These are phyloP conservation scores for Sciaenops ocellatus DNA, from an alignment of 2,797 vertebrate genomes.

Conservation along the genomic window DNA sequence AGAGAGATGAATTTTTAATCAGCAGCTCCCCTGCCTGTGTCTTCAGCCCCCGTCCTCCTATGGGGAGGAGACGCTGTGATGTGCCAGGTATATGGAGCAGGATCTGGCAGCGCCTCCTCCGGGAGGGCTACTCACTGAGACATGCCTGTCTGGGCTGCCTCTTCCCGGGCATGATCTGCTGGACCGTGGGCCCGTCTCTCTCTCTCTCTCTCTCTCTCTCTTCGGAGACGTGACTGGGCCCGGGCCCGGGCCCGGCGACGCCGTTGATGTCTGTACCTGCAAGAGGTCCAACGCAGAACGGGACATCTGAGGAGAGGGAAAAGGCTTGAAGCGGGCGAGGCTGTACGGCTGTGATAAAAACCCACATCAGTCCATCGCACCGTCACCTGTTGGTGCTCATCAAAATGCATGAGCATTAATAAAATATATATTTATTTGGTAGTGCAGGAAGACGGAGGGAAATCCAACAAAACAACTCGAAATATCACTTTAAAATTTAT, in stretches of 20 bases:
- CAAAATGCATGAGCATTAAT: constrained; percentile 12
- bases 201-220: not conserved
- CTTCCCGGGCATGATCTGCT: constrained; percentile 52
- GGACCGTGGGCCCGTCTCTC: constrained; percentile 32
- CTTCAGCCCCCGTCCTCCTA: constrained; percentile 71
- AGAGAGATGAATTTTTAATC: constrained; percentile 85
- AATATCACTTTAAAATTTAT: not conserved
- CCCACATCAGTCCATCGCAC: not conserved
- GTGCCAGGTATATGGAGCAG: constrained; percentile 72
- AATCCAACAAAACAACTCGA: not conserved
- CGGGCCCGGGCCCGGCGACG: not conserved
- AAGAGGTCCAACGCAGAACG: constrained; percentile 16
- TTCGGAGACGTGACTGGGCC: constrained; percentile 44
- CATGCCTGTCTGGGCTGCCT: constrained; percentile 64
- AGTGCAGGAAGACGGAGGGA: not conserved
- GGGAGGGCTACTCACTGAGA: constrained; percentile 67
- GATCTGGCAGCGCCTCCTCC: constrained; percentile 71
- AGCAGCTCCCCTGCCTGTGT: constrained; percentile 73
- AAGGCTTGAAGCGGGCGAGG: not conserved
- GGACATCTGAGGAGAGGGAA: constrained; percentile 2
- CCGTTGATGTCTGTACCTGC: constrained; percentile 10
- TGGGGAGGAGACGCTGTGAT: constrained; percentile 63
- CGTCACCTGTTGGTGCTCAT: constrained; percentile 17
- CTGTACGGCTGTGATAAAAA: not conserved
- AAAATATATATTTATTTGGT: not conserved